Evolutionary conservation across 2,113 vertebrate species (phyloP).

Genomic region (Zosterops hypoxanthus): DNA sequence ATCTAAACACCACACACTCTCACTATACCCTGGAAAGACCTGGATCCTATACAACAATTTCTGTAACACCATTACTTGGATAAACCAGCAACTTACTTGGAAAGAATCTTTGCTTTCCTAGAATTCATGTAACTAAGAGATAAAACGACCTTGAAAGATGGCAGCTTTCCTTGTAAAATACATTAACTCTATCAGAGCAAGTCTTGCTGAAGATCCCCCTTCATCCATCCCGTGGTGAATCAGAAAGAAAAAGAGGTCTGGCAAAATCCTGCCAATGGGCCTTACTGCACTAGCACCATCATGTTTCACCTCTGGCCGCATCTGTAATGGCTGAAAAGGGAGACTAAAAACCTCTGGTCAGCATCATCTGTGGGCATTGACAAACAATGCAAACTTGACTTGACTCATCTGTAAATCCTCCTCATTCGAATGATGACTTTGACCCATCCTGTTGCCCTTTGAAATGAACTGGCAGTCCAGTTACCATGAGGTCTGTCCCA

Average conservation of each 20-base stretch:
- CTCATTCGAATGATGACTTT: not conserved
- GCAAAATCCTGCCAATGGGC: not conserved
- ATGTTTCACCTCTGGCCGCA: not conserved
- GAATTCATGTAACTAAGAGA: constrained; percentile 69
- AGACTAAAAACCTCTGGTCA: not conserved
- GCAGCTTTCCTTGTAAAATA: constrained; percentile 41
- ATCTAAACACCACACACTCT: constrained; percentile 68
- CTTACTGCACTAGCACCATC: not conserved
- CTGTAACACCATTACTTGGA: constrained; percentile 65
- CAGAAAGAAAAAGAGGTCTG: not conserved
- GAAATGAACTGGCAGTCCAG: not conserved
- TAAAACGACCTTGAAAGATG: constrained; percentile 57
- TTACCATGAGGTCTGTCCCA: not conserved
- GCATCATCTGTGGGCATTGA: not conserved
- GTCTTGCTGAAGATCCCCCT: not conserved
- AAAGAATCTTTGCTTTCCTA: constrained; percentile 70
- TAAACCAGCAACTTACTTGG: constrained; percentile 66
- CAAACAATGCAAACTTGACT: not conserved
- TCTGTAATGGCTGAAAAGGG: not conserved
- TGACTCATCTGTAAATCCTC: not conserved
- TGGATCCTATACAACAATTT: constrained; percentile 69
- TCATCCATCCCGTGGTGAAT: not conserved
- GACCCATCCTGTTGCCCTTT: not conserved
- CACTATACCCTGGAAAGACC: constrained; percentile 48
- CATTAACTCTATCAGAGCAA: constrained; percentile 43